Evolutionary conservation across 2,888 invertebrate genomes (phyloP), one percentile per base, ranked within the genome.

Genomic region (Xylophagus ater): DNA sequence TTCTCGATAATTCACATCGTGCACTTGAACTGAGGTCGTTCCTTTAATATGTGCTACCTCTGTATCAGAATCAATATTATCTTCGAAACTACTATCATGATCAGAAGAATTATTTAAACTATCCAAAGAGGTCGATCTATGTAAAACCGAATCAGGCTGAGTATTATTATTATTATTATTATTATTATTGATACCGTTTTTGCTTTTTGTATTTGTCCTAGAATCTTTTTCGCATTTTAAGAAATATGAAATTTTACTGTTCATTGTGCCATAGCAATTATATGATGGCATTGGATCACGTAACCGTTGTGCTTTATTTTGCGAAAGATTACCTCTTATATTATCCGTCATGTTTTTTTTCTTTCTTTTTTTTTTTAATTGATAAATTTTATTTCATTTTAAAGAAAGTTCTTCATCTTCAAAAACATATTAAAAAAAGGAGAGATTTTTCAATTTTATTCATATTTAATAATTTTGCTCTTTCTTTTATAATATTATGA

Each of bases 41-140:
- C 62, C 61, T 0, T 62, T 60, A n/a, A 65, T 60, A 35, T 64
- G 64, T 2, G 71, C 70, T 28, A 74, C 72, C 56, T 78, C 78
- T n/a, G 76, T 73, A 37, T 78, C 77, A 1, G 78, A 78, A 53
- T 76, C 76, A 18, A 70, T 73, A 51, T 73, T 73, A 23, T 73
- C 76, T 53, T 76, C 76, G 18, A 72, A 72, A 40, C 71, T 72
- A 44, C 72, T 65, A 40, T 70, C 76, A 30, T 70, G 72, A 51
- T 77, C 77, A 0, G 78, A 78, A 4, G 78, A 74, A 61, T 78
- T 78, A 43, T 78, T 78, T 20, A 80, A 67, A 46, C 77, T 78
- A 56, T 80, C 80, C 34, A 80, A 59, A 3, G 78, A 78, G 32
- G 76, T 72, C 3, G 75, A 47, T 20, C 53, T 47, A 43, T 50